Conservation (phyloP, 2,797 vertebrate species). For the Helarctos malayanus region DNA sequence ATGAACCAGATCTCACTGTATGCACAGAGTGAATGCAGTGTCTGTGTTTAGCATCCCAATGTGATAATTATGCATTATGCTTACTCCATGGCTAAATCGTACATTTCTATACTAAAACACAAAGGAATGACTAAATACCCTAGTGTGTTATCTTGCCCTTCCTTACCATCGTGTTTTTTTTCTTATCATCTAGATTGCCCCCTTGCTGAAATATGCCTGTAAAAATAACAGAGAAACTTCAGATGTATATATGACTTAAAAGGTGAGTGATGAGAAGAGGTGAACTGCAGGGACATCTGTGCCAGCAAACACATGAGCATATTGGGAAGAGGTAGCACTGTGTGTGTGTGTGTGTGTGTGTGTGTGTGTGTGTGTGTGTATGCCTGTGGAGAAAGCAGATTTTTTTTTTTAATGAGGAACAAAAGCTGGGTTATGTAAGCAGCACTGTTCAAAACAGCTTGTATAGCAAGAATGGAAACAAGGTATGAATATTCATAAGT, state of each 20-base stretch:
- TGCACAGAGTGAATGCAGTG: conserved; percentile 56
- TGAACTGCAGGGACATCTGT: not conserved
- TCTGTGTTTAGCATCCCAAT: conserved; percentile 78
- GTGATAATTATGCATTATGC: conserved; percentile 76
- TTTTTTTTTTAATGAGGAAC: conserved; percentile 68
- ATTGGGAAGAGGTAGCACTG: not conserved
- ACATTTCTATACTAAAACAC: conserved; percentile 67
- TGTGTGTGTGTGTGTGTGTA: not conserved
- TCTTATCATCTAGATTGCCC: not conserved
- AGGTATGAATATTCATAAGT: conserved; percentile 82
- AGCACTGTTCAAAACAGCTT: conserved; percentile 62
- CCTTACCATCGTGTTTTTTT: not conserved
- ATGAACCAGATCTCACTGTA: conserved; percentile 44
- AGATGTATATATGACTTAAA: not conserved
- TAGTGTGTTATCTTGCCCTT: conserved; percentile 1
- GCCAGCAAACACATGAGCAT: not conserved
- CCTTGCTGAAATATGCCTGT: not conserved
- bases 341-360: not conserved
- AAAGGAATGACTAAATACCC: conserved; percentile 53
- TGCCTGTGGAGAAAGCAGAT: conserved; percentile 63
- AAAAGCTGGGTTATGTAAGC: conserved; percentile 82
- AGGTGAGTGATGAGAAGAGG: conserved; percentile 15
- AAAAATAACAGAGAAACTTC: conserved; percentile 25
- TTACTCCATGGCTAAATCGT: conserved; percentile 63
- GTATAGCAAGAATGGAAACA: conserved; percentile 72